Evolutionary conservation across 2,797 vertebrate species (phyloP), one percentile per base, ranked within the genome.

Genomic region (Pseudochirops corinnae): DNA sequence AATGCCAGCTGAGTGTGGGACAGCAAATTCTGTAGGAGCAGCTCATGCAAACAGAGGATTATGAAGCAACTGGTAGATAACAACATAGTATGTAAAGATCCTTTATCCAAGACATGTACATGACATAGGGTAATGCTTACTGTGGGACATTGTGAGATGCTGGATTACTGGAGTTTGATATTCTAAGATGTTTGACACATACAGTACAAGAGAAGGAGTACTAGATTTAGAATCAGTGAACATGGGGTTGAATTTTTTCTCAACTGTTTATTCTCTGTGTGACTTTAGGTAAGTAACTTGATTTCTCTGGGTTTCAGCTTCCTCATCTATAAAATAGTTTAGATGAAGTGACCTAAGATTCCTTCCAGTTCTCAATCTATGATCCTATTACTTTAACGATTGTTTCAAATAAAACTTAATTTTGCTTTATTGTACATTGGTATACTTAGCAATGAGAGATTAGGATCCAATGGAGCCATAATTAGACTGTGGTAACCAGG

Each of bases 1-100:
- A 18, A 14, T 26, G 74, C 5, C 21, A 0, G 0, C 53, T 11
- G 0, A 33, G 91, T 87, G 50, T 29, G 4, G 0, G 13, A 29
- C 0, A 18, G 12, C 6, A 9, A 28, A 4, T 55, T 57, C 5
- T 24, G 11, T n/a, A 53, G 62, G 90, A 53, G 6, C 31, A 1
- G 1, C 14, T 28, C 5, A 3, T 4, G 4, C 56, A 53, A 56
- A 56, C 91, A 46, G 31, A 87, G 55, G 53, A 7, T 33, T 5
- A 0, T 0, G 33, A 57, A 1, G 90, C 26, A 26, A 31, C n/a
- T 0, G 1, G 26, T 46, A 4, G 4, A 24, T n/a, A 18, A 67
- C 56, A 6, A n/a, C 56, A 55, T 93, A 21, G 26, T 50, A 10
- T 0, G 33, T n/a, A 14, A 1, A 21, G 87, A 33, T 53, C 90